A percentile compares a stretch with the other conserved stretches of the same genome.
Evolutionary conservation across 1,140 invertebrate genomes (phyloP).

Genomic region (Ceratina japonica): DNA sequence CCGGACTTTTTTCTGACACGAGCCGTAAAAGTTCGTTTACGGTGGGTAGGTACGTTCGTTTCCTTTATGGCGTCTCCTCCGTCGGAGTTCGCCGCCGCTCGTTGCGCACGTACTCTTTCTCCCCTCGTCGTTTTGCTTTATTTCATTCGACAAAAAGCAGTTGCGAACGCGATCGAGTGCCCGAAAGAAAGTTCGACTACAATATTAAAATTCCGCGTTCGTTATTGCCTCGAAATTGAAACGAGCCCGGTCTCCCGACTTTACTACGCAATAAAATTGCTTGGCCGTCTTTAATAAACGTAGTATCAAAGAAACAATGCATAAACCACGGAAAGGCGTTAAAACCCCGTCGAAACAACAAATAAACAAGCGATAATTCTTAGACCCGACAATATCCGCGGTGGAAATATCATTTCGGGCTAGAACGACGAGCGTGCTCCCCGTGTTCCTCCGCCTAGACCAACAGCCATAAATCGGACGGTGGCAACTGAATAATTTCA

Average conservation of each 20-base stretch:
- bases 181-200: no score
- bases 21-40: not conserved
- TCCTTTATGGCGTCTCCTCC: not conserved
- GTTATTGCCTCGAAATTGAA: no score
- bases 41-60: not conserved
- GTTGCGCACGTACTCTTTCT: not conserved
- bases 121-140: not conserved
- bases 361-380: not conserved
- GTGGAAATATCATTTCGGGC: not conserved
- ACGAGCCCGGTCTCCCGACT: no score
- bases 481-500: not conserved
- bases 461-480: conserved; percentile 12
- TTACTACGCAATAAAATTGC: no score
- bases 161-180: no score
- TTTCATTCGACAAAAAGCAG: no score
- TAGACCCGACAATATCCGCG: not conserved
- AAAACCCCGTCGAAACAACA: not conserved
- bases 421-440: not conserved
- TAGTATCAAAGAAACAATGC: not conserved
- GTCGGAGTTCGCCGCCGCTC: no score
- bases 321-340: not conserved
- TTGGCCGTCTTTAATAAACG: no score
- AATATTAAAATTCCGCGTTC: no score
- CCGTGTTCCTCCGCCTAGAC: not conserved
- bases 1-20: conserved; percentile 17